Evolutionary conservation across 2,113 vertebrate species (phyloP).

Genomic region (Dasyprocta punctata): DNA sequence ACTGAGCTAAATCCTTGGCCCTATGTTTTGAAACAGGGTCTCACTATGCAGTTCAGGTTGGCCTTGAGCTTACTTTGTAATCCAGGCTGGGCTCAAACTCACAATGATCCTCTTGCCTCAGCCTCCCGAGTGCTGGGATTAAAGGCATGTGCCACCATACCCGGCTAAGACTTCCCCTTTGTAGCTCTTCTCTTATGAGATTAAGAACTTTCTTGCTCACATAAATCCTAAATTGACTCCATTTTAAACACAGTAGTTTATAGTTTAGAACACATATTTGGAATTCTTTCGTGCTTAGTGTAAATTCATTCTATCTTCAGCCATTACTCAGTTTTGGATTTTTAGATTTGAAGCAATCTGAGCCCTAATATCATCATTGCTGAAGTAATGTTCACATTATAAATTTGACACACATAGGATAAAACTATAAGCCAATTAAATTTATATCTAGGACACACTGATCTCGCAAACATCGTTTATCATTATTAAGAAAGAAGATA

Average conservation of each 20-base stretch:
- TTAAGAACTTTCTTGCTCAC: not conserved
- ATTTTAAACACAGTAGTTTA: not conserved
- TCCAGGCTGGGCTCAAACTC: no score
- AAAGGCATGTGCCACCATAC: no score
- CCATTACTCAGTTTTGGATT: not conserved
- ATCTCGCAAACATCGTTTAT: not conserved
- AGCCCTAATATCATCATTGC: not conserved
- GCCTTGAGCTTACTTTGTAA: no score
- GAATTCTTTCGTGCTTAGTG: not conserved
- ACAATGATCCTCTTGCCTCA: no score
- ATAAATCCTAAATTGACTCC: not conserved
- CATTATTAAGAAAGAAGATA: not conserved
- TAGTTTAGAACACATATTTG: not conserved
- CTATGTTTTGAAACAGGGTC: no score
- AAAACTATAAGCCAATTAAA: not conserved
- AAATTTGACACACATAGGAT: not conserved
- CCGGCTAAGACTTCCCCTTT: not conserved
- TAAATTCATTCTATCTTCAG: not conserved
- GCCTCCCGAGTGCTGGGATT: no score
- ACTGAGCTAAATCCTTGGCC: no score
- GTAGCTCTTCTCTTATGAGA: not conserved
- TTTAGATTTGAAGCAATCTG: not conserved
- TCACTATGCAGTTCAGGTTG: no score
- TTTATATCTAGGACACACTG: not conserved
- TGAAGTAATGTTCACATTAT: not conserved